Percentiles rank a stretch among this genome's conserved stretches.
Conservation (phyloP, 2,888 invertebrate genomes). For the Eilema caniola region DNA sequence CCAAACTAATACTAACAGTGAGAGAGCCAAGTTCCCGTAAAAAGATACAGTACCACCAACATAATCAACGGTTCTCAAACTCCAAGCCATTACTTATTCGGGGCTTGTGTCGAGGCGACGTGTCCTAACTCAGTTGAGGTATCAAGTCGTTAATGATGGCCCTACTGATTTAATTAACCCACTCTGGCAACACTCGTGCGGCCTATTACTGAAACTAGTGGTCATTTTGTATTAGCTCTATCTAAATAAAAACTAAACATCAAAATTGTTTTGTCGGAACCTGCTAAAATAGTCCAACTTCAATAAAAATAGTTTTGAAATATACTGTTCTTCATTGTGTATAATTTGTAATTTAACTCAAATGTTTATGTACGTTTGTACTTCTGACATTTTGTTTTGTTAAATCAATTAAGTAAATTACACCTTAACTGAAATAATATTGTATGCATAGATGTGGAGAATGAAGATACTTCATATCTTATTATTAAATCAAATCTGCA, state of each 20-base stretch:
- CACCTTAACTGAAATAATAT: too few relatives aligned
- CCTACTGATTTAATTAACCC: slow-evolving; percentile 6
- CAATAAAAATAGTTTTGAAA: too few relatives aligned
- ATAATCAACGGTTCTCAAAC: slow-evolving; percentile 7
- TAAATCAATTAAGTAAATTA: too few relatives aligned
- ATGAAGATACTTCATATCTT: too few relatives aligned
- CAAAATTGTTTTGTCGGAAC: too few relatives aligned
- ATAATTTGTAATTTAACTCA: too few relatives aligned
- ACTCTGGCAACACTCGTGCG: not conserved
- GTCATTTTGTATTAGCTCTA: not conserved
- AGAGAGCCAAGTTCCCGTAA: not conserved
- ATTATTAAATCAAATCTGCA: too few relatives aligned
- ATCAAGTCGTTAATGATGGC: slow-evolving; percentile 10
- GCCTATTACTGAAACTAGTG: slow-evolving; percentile 8
- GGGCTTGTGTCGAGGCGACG: not conserved
- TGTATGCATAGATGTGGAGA: too few relatives aligned
- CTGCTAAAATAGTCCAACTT: too few relatives aligned
- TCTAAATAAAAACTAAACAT: not conserved
- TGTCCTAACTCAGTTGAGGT: slow-evolving; percentile 5
- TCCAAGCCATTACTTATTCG: slow-evolving; percentile 5
- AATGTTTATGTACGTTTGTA: too few relatives aligned
- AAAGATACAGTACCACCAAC: not conserved
- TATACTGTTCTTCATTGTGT: too few relatives aligned
- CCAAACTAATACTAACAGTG: not conserved
- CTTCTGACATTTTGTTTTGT: too few relatives aligned